These are phyloP conservation scores for Peromyscus californicus DNA, from an alignment of 2,113 vertebrate genomes.

Conservation along the genomic window DNA sequence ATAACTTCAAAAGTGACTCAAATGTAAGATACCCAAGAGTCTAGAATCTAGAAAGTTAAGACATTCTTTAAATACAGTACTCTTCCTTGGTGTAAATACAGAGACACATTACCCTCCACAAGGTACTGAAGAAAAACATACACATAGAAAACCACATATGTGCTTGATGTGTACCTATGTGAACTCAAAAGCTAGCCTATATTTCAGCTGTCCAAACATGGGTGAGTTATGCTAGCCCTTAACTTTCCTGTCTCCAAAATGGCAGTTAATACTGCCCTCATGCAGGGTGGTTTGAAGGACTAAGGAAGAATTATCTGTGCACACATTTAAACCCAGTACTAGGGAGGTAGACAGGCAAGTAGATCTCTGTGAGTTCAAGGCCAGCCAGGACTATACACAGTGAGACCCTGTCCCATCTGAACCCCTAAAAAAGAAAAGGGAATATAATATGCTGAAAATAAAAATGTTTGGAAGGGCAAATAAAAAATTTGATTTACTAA, in stretches of 20 bases:
- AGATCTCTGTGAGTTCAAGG: background rate
- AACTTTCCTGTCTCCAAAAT: conserved; percentile 32
- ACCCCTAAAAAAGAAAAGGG: background rate
- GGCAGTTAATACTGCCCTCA: background rate
- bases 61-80: background rate
- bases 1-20: background rate
- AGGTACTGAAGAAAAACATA: background rate
- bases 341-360: background rate
- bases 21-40: background rate
- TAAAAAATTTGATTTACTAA: background rate
- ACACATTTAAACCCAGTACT: background rate
- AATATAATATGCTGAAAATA: conserved; percentile 26
- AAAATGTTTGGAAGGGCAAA: background rate
- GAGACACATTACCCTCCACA: background rate
- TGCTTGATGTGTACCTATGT: background rate
- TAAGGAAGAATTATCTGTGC: background rate
- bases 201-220: background rate
- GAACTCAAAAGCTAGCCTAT: conserved; percentile 26
- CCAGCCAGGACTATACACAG: background rate
- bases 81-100: conserved; percentile 13
- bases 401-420: background rate
- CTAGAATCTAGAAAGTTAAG: conserved; percentile 12
- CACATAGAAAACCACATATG: background rate
- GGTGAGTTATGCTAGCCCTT: background rate
- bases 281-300: background rate